phyloP scores from a whole-genome alignment of 2,113 vertebrate genomes.

The Ardeotis arabs region DNA sequence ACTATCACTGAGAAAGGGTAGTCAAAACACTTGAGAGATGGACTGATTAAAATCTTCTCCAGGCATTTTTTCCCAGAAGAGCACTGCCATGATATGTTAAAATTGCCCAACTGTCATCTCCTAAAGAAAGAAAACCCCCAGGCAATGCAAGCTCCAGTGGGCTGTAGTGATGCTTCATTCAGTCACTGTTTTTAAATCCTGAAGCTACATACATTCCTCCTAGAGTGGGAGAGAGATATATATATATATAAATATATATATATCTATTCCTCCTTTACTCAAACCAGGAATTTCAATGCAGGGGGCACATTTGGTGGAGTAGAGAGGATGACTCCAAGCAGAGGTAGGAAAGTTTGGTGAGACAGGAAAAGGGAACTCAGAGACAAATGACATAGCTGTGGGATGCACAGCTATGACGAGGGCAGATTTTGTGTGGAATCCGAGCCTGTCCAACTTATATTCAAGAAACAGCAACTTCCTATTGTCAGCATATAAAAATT shows the following conservation, averaged over 20 bases:
- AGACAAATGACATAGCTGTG: neutral
- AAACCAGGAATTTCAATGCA: neutral
- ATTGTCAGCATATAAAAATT: neutral
- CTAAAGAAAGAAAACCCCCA: neutral
- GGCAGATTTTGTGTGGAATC: neutral
- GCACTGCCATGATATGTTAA: neutral
- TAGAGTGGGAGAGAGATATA: neutral
- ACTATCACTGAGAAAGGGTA: neutral
- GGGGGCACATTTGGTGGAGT: neutral
- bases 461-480: neutral
- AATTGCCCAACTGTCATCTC: neutral
- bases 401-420: neutral
- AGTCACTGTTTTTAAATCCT: neutral
- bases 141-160: neutral
- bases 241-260: neutral
- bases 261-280: neutral
- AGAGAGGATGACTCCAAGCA: neutral
- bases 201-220: neutral
- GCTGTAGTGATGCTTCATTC: neutral
- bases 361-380: neutral
- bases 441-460: neutral
- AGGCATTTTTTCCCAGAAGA: neutral
- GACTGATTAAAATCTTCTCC: neutral
- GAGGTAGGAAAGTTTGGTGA: neutral
- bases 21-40: neutral